Conservation (phyloP, 2,797 vertebrate species). For the Neosilurus mollespiculum region DNA sequence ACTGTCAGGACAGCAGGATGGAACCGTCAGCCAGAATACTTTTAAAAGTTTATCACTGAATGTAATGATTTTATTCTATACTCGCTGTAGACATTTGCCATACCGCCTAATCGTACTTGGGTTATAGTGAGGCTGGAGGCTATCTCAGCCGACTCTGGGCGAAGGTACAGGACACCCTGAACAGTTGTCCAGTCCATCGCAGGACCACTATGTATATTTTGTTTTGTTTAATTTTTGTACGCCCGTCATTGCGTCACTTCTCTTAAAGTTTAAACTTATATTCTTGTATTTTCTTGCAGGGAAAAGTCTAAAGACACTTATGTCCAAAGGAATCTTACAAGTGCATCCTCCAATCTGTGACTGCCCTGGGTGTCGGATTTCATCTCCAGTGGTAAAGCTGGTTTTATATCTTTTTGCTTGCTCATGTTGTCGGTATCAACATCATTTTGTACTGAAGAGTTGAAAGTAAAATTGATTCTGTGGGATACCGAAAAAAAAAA, state of each 20-base stretch:
- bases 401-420: constrained; percentile 43
- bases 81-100: not conserved
- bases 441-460: not conserved
- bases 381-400: constrained; percentile 97
- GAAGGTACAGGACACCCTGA: too few relatives aligned
- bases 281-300: constrained; percentile 70
- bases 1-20: not conserved
- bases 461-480: not conserved
- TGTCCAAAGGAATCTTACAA: constrained; percentile 99
- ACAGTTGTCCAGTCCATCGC: too few relatives aligned
- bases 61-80: not conserved
- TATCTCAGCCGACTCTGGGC: too few relatives aligned
- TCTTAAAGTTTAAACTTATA: constrained; percentile 1
- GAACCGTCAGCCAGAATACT: not conserved
- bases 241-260: not conserved
- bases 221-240: not conserved
- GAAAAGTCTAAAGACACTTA: constrained; percentile 99
- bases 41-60: not conserved
- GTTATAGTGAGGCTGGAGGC: too few relatives aligned
- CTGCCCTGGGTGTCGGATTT: constrained; percentile 98
- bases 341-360: constrained; percentile 99
- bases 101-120: too few relatives aligned
- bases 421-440: not conserved
- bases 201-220: not conserved
- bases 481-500: not conserved